Conservation (phyloP, 2,113 vertebrate species). For the Podarcis raffonei region DNA sequence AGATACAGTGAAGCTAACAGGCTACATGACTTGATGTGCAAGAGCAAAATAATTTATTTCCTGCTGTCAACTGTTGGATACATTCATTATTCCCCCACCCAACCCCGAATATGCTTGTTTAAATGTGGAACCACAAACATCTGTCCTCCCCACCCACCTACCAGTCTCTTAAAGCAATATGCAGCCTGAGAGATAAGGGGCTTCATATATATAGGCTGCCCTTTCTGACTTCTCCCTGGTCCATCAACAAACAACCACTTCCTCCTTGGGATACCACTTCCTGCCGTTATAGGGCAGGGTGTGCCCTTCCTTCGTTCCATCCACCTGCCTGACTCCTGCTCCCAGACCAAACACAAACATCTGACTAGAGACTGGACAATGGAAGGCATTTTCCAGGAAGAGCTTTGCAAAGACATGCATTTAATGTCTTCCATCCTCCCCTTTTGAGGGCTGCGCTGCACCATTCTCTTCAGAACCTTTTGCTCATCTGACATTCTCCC, state of each 20-base stretch:
- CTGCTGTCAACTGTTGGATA: neutral
- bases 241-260: neutral
- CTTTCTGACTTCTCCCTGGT: neutral
- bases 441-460: neutral
- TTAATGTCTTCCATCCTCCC: fast-evolving
- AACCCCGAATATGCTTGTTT: neutral
- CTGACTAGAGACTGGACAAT: neutral
- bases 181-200: fast-evolving
- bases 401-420: neutral
- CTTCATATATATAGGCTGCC: fast-evolving
- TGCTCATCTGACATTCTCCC: neutral
- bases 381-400: neutral
- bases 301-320: neutral
- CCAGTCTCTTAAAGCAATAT: fast-evolving
- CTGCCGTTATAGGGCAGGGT: neutral
- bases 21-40: neutral
- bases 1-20: neutral
- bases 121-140: neutral
- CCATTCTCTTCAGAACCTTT: neutral
- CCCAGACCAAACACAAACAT: neutral
- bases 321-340: neutral
- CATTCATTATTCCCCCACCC: neutral
- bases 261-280: neutral
- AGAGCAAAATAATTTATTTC: neutral
- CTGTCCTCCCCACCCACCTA: fast-evolving